Percentiles rank a stretch among this genome's conserved stretches.
phyloP scores from a whole-genome alignment of 2,113 vertebrate species.

The Taurulus bubalis region DNA sequence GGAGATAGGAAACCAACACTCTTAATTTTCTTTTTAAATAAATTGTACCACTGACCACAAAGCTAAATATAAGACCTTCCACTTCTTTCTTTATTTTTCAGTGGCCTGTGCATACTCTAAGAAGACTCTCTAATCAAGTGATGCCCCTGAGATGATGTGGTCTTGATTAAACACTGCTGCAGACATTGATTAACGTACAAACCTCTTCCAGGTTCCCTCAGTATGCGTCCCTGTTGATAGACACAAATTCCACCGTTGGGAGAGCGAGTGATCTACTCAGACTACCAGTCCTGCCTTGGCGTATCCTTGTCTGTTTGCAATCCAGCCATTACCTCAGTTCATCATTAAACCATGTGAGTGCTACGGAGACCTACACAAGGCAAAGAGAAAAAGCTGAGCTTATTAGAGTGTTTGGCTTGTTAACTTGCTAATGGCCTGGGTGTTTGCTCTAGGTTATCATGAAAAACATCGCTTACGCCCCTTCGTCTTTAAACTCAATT shows the following conservation, averaged over 20 bases:
- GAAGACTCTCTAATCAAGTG: slow-evolving; percentile 14
- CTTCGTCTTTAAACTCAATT: slow-evolving; percentile 76
- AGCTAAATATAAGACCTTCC: slow-evolving; percentile 23
- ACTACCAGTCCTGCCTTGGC: slow-evolving; percentile 20
- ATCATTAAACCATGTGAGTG: slow-evolving; percentile 64
- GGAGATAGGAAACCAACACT: slow-evolving; percentile 38
- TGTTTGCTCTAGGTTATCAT: slow-evolving; percentile 76
- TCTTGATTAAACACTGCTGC: slow-evolving; percentile 26
- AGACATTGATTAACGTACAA: slow-evolving; percentile 32
- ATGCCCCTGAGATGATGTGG: slow-evolving; percentile 18
- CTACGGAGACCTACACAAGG: slow-evolving; percentile 27
- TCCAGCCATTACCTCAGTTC: slow-evolving; percentile 54
- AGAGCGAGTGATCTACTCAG: slow-evolving; percentile 32
- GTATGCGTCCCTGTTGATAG: slow-evolving; percentile 2
- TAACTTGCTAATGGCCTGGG: slow-evolving; percentile 73
- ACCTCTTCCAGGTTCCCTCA: background rate
- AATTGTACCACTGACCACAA: slow-evolving; percentile 1
- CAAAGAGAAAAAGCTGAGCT: slow-evolving; percentile 41
- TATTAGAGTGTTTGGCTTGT: slow-evolving; percentile 74
- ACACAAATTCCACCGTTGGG: slow-evolving; percentile 49
- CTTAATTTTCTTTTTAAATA: slow-evolving; percentile 21
- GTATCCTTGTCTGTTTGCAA: slow-evolving; percentile 45
- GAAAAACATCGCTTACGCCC: slow-evolving; percentile 65
- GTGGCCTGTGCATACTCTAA: slow-evolving; percentile 14
- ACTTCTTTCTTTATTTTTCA: background rate